These are phyloP conservation scores for Pycnonotus jocosus DNA, from an alignment of 2,113 vertebrate species.

Conservation along the genomic window DNA sequence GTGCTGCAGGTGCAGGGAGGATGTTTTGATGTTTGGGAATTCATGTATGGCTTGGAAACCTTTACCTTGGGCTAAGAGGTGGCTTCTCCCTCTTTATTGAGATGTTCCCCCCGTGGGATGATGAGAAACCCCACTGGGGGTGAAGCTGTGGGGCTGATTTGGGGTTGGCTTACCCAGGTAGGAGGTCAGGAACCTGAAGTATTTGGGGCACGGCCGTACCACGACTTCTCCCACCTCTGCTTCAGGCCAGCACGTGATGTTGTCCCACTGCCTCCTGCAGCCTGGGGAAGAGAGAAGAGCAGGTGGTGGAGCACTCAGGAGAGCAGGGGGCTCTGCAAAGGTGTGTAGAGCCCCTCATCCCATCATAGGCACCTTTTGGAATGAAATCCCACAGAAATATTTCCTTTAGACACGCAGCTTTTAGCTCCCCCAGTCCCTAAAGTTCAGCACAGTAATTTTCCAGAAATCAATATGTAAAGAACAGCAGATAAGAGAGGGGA, in stretches of 20 bases:
- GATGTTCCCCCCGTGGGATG: background rate
- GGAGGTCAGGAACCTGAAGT: constrained; percentile 81
- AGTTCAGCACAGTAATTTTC: background rate
- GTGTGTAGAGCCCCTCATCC: background rate
- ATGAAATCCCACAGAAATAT: background rate
- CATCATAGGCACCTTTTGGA: fast-evolving
- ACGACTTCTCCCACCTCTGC: constrained; percentile 80
- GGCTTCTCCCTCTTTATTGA: background rate
- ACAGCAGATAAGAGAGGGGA: fast-evolving
- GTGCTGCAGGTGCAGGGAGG: background rate
- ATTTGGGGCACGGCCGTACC: constrained; percentile 78
- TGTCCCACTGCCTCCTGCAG: constrained; percentile 87
- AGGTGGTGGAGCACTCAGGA: fast-evolving
- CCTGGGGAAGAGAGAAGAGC: constrained; percentile 65
- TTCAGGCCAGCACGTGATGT: constrained; percentile 88
- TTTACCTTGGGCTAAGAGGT: background rate
- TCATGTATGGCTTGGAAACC: background rate
- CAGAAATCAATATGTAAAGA: background rate
- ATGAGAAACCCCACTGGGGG: background rate
- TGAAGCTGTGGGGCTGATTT: background rate
- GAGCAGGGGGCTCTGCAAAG: background rate
- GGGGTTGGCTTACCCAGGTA: constrained; percentile 65
- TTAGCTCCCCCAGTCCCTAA: background rate
- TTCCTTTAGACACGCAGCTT: fast-evolving
- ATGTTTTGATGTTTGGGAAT: background rate